phyloP scores from a whole-genome alignment of 2,113 vertebrate species.

The Calyptommatus sinebrachiatus region DNA sequence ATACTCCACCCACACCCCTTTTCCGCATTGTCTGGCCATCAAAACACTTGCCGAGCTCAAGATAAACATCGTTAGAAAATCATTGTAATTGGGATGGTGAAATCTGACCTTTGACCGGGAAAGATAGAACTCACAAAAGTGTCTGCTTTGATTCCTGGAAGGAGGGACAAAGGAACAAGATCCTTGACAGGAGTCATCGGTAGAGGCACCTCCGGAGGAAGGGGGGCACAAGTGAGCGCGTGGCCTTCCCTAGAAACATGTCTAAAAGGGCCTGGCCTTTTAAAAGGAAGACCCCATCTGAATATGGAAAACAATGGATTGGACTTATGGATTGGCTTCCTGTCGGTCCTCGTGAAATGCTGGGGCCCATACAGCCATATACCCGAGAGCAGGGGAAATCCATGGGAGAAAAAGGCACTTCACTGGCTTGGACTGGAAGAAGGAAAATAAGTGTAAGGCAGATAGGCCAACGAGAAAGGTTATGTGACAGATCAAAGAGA shows the following conservation, averaged over 20 bases:
- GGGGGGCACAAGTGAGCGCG: constrained; percentile 46
- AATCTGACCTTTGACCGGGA: constrained; percentile 71
- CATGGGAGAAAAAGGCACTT: background rate
- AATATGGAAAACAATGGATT: constrained; percentile 51
- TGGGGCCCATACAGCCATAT: background rate
- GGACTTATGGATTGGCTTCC: background rate
- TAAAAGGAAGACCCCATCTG: background rate
- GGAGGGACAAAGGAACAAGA: constrained; percentile 68
- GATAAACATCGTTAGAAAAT: constrained; percentile 66
- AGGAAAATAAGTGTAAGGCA: background rate
- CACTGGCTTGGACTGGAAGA: background rate
- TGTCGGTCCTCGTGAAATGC: background rate
- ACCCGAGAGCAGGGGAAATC: background rate
- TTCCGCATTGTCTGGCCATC: constrained; percentile 43
- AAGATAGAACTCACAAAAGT: constrained; percentile 65
- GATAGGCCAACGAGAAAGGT: background rate
- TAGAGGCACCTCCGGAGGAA: constrained; percentile 43
- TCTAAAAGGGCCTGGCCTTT: background rate
- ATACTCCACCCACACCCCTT: background rate
- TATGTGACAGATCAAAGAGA: too few species aligned
- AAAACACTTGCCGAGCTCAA: constrained; percentile 48
- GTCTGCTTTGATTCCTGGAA: constrained; percentile 71
- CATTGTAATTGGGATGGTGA: constrained; percentile 67
- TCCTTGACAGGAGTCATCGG: constrained; percentile 62
- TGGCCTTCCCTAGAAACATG: constrained; percentile 40